Percentiles rank a stretch among this genome's conserved stretches.
Evolutionary conservation across 2,113 vertebrate genomes (phyloP).

Genomic region (Zosterops japonicus): DNA sequence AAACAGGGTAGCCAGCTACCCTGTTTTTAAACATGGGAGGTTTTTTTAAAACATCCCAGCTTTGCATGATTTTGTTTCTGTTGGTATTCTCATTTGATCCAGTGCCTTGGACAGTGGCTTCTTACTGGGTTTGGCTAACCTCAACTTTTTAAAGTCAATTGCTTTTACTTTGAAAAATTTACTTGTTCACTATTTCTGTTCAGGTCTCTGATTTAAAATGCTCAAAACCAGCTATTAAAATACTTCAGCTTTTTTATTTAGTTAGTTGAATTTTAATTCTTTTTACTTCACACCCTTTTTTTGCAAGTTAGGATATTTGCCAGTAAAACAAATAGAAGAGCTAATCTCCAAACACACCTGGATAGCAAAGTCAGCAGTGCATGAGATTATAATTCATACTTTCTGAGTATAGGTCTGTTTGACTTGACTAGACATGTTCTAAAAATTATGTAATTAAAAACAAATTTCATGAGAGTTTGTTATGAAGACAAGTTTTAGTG

Average conservation of each 20-base stretch:
- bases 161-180: not conserved
- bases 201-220: not conserved
- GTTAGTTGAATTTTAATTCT: not conserved
- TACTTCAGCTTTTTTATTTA: not conserved
- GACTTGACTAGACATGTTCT: not conserved
- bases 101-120: not conserved
- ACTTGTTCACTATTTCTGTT: not conserved
- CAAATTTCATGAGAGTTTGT: not conserved
- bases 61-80: not conserved
- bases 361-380: not conserved
- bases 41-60: not conserved
- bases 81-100: not conserved
- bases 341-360: not conserved
- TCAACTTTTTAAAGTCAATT: not conserved
- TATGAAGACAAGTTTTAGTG: not conserved
- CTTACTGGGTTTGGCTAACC: not conserved
- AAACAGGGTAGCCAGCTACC: not conserved
- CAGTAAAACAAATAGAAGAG: not conserved
- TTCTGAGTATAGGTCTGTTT: not conserved
- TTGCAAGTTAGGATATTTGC: not conserved
- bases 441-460: not conserved
- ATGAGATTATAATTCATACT: not conserved
- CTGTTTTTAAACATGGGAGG: not conserved
- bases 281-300: not conserved
- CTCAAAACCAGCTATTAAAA: not conserved